Conservation (phyloP, 2,113 vertebrate species). For the Leptodactylus fuscus region DNA sequence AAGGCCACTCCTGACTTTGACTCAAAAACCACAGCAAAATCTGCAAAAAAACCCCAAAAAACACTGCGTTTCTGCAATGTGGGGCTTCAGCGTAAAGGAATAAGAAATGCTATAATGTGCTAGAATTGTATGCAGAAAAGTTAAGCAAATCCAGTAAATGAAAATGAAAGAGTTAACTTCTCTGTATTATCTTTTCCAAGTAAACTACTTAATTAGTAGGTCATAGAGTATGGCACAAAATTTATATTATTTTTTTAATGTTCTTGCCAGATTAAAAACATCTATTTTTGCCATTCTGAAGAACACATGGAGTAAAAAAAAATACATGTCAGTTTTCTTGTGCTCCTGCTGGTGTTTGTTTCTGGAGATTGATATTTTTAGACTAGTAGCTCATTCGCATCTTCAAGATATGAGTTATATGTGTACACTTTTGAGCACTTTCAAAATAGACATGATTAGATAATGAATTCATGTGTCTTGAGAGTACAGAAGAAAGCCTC, state of each 20-base stretch:
- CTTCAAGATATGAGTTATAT: conserved; percentile 58
- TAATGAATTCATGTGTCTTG: conserved; percentile 59
- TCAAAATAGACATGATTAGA: conserved; percentile 59
- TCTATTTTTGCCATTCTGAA: conserved; percentile 49
- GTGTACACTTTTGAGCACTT: conserved; percentile 56
- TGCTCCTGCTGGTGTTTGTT: conserved; percentile 59
- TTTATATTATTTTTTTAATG: conserved; percentile 45
- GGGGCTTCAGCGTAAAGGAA: too few relatives aligned
- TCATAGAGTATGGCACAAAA: conserved; percentile 25
- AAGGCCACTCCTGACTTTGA: too few relatives aligned
- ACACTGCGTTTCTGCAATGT: too few relatives aligned
- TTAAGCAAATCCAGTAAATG: background rate
- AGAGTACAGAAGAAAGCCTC: conserved; percentile 51
- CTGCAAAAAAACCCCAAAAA: too few relatives aligned
- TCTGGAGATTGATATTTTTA: conserved; percentile 59
- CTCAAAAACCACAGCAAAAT: too few relatives aligned
- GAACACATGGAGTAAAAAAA: conserved; percentile 59
- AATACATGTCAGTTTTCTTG: conserved; percentile 60
- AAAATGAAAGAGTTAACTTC: conserved; percentile 35
- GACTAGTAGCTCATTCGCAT: conserved; percentile 53
- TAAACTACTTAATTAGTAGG: conserved; percentile 47
- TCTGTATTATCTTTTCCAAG: background rate
- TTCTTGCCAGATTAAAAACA: conserved; percentile 56
- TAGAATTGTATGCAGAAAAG: too few relatives aligned
- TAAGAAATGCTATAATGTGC: too few relatives aligned